Conservation (phyloP, 2,113 vertebrate species). For the Aix galericulata region DNA sequence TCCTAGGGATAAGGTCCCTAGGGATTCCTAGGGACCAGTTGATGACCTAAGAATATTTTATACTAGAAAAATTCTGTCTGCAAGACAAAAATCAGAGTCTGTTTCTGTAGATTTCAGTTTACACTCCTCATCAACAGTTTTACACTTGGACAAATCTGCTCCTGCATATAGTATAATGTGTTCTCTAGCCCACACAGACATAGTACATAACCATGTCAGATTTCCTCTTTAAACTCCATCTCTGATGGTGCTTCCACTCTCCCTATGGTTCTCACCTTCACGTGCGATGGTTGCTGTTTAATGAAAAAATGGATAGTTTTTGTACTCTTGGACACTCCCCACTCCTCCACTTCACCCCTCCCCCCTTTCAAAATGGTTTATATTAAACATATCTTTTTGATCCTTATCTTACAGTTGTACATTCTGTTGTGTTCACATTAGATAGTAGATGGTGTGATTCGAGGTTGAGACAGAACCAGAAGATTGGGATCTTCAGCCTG, state of each 20-base stretch:
- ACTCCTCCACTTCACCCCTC: too few species aligned
- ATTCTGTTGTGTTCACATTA: neutral
- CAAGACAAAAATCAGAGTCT: neutral
- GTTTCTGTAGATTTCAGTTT: neutral
- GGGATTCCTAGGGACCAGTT: too few species aligned
- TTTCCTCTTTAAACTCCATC: neutral
- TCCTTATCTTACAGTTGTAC: neutral
- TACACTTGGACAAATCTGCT: neutral
- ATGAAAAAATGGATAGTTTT: neutral
- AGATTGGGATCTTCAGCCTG: conserved; percentile 1
- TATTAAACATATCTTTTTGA: neutral
- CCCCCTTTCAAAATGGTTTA: neutral
- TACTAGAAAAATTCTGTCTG: neutral
- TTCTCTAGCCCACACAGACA: neutral
- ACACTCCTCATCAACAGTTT: neutral
- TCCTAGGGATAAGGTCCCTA: neutral
- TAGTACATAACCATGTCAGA: accelerated
- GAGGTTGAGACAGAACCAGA: neutral
- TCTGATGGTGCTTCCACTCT: neutral
- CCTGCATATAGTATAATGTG: neutral
- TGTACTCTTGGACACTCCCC: neutral
- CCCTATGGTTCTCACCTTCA: neutral
- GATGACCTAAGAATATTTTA: neutral
- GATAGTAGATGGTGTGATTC: neutral
- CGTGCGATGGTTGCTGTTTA: neutral